These are phyloP conservation scores for Caenorhabditis auriculariae DNA, from an alignment of 2,888 invertebrate species.

Conservation along the genomic window DNA sequence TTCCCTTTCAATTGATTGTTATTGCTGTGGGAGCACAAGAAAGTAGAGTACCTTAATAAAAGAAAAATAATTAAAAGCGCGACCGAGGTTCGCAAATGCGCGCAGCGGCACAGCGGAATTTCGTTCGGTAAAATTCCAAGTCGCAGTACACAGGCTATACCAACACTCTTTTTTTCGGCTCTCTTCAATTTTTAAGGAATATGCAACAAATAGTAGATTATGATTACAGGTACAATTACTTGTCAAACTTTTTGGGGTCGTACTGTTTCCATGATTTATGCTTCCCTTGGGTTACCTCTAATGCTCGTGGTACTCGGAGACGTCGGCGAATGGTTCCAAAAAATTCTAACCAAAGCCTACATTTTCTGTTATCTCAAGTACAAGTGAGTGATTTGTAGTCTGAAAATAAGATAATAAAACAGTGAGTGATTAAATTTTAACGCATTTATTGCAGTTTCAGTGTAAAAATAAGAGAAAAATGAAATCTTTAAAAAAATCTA, in stretches of 20 bases:
- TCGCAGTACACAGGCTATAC: no score
- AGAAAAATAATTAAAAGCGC: no score
- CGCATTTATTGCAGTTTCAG: not conserved
- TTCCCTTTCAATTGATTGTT: no score
- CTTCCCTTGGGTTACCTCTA: conserved; percentile 45
- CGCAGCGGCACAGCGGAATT: no score
- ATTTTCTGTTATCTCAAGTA: conserved; percentile 29
- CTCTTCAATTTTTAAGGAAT: no score
- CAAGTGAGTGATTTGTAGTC: conserved; percentile 15
- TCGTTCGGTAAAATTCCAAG: no score
- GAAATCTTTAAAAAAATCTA: not conserved
- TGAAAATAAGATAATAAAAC: no score
- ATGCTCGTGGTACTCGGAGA: conserved; percentile 50
- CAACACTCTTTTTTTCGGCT: no score
- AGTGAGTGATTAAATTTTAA: not conserved
- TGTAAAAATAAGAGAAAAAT: not conserved
- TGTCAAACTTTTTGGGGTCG: conserved; percentile 43
- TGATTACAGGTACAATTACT: conserved; percentile 39
- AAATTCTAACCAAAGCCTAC: conserved; percentile 29
- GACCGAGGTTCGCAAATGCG: no score
- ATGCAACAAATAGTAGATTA: no score
- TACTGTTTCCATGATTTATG: conserved; percentile 43
- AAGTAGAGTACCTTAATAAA: no score
- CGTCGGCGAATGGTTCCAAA: conserved; percentile 47
- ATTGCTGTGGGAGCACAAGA: no score